Conservation (phyloP, 2,113 vertebrate genomes). For the Passer montanus region DNA sequence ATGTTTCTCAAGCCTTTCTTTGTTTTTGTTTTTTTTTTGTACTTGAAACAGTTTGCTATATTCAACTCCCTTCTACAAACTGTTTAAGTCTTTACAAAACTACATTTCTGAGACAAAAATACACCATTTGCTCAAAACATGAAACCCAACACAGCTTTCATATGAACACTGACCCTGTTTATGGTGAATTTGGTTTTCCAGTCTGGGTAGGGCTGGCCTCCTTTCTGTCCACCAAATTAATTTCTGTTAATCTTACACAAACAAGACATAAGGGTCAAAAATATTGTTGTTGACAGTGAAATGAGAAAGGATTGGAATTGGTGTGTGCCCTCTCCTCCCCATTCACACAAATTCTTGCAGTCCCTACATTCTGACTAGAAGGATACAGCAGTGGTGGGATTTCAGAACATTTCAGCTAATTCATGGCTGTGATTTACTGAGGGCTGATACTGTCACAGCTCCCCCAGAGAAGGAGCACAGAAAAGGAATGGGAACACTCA, state of each 20-base stretch:
- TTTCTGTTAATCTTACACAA: background rate
- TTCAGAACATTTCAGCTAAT: constrained; percentile 7
- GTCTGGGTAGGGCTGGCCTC: background rate
- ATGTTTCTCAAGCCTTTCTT: background rate
- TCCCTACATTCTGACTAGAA: background rate
- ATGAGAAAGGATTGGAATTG: background rate
- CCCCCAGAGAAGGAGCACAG: background rate
- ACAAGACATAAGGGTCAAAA: background rate
- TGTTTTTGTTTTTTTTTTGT: background rate
- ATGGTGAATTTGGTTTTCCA: background rate
- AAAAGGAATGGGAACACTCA: background rate
- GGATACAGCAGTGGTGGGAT: background rate
- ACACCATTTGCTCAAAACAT: background rate
- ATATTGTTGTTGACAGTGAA: background rate
- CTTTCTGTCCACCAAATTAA: background rate
- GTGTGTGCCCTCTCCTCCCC: background rate
- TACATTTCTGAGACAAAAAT: background rate
- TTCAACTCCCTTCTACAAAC: background rate
- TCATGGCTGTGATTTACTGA: background rate
- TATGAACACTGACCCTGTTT: background rate
- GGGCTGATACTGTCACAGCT: background rate
- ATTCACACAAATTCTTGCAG: background rate
- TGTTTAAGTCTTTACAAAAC: background rate
- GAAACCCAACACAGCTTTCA: background rate
- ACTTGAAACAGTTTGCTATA: background rate